Conservation (phyloP, 1,140 invertebrate genomes). For the Helicorthomorpha holstii region DNA sequence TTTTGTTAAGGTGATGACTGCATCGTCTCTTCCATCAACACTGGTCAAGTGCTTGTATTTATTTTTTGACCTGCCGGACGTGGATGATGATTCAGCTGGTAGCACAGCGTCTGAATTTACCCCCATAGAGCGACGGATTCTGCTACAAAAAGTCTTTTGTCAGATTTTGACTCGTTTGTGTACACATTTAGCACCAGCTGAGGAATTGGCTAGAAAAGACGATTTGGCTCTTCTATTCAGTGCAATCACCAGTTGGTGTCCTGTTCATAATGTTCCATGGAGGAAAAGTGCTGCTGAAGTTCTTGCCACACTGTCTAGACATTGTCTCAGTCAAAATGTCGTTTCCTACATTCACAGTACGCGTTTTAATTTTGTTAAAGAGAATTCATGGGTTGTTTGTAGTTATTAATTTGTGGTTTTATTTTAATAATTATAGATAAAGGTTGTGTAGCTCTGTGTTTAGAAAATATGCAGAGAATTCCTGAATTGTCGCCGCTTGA, state of each 20-base stretch:
- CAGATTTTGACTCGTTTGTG: conserved; percentile 88
- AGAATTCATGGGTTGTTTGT: conserved; percentile 2
- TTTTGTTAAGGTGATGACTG: conserved; percentile 68
- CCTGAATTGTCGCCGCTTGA: conserved; percentile 85
- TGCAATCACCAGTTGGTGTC: conserved; percentile 88
- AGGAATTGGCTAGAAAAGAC: conserved; percentile 91
- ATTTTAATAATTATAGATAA: conserved; percentile 50
- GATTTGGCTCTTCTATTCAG: conserved; percentile 89
- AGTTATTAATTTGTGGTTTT: conserved; percentile 5
- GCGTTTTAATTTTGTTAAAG: not conserved
- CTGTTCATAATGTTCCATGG: conserved; percentile 83
- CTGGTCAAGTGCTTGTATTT: conserved; percentile 96
- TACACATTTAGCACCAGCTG: conserved; percentile 76
- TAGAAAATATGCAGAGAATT: conserved; percentile 86
- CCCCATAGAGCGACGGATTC: conserved; percentile 68
- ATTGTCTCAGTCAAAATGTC: conserved; percentile 79
- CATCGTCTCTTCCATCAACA: conserved; percentile 86
- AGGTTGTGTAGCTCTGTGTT: conserved; percentile 80
- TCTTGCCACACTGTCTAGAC: conserved; percentile 82
- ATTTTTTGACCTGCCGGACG: conserved; percentile 91
- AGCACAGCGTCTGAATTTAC: conserved; percentile 60
- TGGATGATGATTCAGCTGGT: conserved; percentile 48
- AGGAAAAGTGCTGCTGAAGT: conserved; percentile 92
- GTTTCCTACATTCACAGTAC: conserved; percentile 92
- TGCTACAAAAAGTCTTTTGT: conserved; percentile 92